Base-by-base conservation (phyloP, 2,113 vertebrate species). In the Stigmatopora argus region DNA sequence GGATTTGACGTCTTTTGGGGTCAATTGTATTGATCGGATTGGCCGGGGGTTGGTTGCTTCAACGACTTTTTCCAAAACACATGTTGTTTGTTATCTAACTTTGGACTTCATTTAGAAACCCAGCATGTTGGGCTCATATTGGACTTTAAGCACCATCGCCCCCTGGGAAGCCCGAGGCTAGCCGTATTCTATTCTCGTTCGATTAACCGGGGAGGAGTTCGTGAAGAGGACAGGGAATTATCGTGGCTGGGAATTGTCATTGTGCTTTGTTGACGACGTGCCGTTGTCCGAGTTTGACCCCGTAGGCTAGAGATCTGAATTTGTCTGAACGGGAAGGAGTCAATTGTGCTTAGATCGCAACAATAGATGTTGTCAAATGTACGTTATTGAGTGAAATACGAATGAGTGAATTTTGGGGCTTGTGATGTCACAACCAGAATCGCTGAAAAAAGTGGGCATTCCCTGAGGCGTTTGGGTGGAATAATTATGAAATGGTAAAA, bases 211-310 rank as follows among this genome's bases (percentile, higher is more conserved):
- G 21, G 41, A 74, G 1, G n/a, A 71, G 81, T 70, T 84, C 69
- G 79, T 65, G 56, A 65, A 62, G 58, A 83, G 82, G 65, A 7
- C 77, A 74, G 11, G 58, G 73, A 72, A 72, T 86, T 77, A 85
- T 74, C 81, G 57, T 46, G 17, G 65, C 69, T 62, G 66, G 74
- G 41, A 52, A 21, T 60, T 9, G 65, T 51, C 66, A 58, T 60
- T 69, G 68, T 58, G 56, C 46, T 62, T 76, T 71, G 64, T 70
- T 63, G 52, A 69, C 47, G 11, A 45, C 68, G 51, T 23, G 55
- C 47, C 38, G 45, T 70, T 52, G 61, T 62, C 41, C 13, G 12
- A 55, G 13, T 56, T 56, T 48, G 46, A 48, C 46, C 14, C 14
- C 46, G 6, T 19, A 23, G 11, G 12, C 19, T 23, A 17, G 13